These are phyloP conservation scores for Gnathonemus echidnorhynchus DNA, from an alignment of 2,113 vertebrate genomes.

Conservation along the genomic window DNA sequence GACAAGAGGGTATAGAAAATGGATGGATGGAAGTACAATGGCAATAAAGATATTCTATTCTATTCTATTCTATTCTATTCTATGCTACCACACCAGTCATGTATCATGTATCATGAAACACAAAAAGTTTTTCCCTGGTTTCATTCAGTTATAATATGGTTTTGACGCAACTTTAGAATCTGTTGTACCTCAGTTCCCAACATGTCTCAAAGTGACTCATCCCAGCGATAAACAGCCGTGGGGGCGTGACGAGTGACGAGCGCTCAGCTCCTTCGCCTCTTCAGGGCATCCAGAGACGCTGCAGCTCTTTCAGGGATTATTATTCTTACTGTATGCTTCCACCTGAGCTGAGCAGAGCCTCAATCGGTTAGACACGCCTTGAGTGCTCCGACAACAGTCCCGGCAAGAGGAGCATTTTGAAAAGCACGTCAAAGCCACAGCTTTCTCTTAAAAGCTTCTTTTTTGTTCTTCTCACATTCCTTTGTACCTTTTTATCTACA, in stretches of 20 bases:
- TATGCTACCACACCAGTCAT: background rate
- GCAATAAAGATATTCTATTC: background rate
- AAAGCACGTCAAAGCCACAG: background rate
- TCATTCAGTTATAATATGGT: background rate
- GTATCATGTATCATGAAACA: background rate
- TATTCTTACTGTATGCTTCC: background rate
- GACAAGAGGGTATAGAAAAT: background rate
- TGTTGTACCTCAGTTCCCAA: background rate
- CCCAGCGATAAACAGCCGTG: background rate
- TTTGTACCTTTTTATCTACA: background rate
- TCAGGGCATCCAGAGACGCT: background rate
- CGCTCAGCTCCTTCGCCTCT: background rate
- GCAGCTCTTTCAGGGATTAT: background rate
- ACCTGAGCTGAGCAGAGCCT: background rate
- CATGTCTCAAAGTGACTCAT: conserved; percentile 6
- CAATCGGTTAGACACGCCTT: background rate
- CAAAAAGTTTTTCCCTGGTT: background rate
- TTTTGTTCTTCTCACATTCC: background rate
- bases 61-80: background rate
- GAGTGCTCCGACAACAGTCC: background rate
- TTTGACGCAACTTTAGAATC: background rate
- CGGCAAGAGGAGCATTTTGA: background rate
- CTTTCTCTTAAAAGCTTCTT: background rate
- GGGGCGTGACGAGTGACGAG: background rate
- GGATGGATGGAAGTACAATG: background rate